phyloP scores from a whole-genome alignment of 2,797 vertebrate genomes.

The Pangasius krempfi region DNA sequence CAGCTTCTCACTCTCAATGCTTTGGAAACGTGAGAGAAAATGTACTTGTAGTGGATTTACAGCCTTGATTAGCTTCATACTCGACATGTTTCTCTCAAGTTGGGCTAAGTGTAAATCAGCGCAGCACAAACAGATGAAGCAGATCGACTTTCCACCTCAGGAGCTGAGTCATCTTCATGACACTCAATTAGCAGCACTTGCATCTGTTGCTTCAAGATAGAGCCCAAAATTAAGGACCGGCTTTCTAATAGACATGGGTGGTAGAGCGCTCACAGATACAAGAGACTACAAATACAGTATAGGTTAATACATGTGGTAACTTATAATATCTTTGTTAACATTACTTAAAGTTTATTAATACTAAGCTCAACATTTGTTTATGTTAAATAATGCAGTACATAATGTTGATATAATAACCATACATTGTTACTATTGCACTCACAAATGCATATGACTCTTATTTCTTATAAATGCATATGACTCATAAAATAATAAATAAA shows the following conservation, averaged over 20 bases:
- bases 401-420: too few species aligned
- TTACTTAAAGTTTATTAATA: too few species aligned
- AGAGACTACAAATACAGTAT: neutral
- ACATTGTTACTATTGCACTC: too few species aligned
- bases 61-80: constrained; percentile 5
- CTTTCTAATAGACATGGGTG: constrained; percentile 13
- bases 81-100: neutral
- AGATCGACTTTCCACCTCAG: neutral
- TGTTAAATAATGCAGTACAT: too few species aligned
- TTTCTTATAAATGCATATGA: too few species aligned
- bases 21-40: neutral
- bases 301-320: too few species aligned
- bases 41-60: neutral
- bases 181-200: constrained; percentile 50
- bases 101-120: neutral
- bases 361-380: too few species aligned
- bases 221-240: constrained; percentile 38
- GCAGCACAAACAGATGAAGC: neutral
- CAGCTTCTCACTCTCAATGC: neutral
- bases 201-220: constrained; percentile 35
- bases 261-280: constrained; percentile 36
- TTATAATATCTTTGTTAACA: too few species aligned
- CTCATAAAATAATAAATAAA: too few species aligned
- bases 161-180: constrained; percentile 23
- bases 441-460: too few species aligned